Percentiles rank a stretch among this genome's conserved stretches.
Conservation (phyloP, 2,888 invertebrate genomes). For the Agelastica alni region DNA sequence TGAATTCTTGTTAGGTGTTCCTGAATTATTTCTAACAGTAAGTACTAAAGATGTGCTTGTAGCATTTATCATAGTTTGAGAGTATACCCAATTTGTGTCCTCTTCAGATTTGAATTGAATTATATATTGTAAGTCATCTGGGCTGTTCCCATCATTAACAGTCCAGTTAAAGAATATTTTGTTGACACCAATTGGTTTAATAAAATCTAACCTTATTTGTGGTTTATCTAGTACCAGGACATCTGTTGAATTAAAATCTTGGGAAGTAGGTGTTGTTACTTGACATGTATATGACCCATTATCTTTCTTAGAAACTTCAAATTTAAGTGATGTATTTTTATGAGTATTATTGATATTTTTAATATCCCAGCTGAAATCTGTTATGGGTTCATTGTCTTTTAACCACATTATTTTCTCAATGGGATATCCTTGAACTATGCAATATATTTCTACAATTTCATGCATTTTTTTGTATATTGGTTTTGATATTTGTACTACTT, state of each 20-base stretch:
- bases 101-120: conserved; percentile 61
- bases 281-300: conserved; percentile 72
- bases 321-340: conserved; percentile 62
- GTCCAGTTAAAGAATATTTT: conserved; percentile 85
- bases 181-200: conserved; percentile 74
- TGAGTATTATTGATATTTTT: conserved; percentile 62
- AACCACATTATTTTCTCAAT: conserved; percentile 62
- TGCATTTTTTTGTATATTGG: conserved; percentile 60
- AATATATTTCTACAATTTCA: conserved; percentile 59
- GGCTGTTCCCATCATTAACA: conserved; percentile 74
- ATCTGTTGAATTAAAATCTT: conserved; percentile 45
- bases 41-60: conserved; percentile 72
- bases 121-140: conserved; percentile 64
- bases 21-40: conserved; percentile 53
- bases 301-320: conserved; percentile 67
- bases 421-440: conserved; percentile 66
- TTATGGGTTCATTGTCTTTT: conserved; percentile 60
- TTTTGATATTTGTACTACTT: conserved; percentile 57
- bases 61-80: conserved; percentile 64
- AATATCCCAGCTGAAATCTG: conserved; percentile 43
- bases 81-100: conserved; percentile 63
- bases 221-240: conserved; percentile 70
- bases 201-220: conserved; percentile 70
- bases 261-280: conserved; percentile 48
- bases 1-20: conserved; percentile 61